phyloP scores from a whole-genome alignment of 2,888 invertebrate species.

The Flabesymbios commensalis region DNA sequence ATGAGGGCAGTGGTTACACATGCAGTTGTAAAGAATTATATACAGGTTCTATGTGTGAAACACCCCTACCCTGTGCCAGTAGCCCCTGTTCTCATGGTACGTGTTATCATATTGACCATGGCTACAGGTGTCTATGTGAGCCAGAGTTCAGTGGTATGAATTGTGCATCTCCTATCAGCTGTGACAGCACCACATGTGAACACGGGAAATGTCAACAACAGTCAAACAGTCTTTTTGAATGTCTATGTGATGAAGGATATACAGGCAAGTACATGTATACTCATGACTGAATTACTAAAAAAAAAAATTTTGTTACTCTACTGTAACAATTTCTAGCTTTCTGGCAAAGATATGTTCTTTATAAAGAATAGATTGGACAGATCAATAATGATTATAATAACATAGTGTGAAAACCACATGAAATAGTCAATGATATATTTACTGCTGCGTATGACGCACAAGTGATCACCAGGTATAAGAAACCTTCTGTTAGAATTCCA shows the following conservation, averaged over 20 bases:
- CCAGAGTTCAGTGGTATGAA: conserved; percentile 27
- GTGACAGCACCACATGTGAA: conserved; percentile 41
- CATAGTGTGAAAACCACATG: too few relatives aligned
- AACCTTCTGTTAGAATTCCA: too few relatives aligned
- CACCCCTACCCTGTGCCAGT: conserved; percentile 19
- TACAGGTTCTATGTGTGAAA: conserved; percentile 25
- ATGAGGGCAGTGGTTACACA: conserved; percentile 14
- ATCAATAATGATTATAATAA: too few relatives aligned
- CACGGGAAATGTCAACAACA: conserved; percentile 42
- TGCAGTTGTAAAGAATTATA: conserved; percentile 22
- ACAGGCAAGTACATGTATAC: conserved; percentile 38
- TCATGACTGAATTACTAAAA: too few relatives aligned
- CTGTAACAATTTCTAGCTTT: too few relatives aligned
- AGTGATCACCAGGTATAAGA: too few relatives aligned
- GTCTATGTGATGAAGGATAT: conserved; percentile 44
- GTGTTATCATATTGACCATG: conserved; percentile 16
- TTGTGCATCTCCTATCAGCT: conserved; percentile 35
- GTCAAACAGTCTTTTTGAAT: conserved; percentile 27
- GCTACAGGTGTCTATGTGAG: conserved; percentile 31
- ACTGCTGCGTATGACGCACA: too few relatives aligned
- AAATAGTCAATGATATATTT: too few relatives aligned
- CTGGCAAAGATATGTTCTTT: too few relatives aligned
- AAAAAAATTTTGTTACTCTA: too few relatives aligned
- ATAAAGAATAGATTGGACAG: too few relatives aligned
- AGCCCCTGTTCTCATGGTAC: conserved; percentile 22